Evolutionary conservation across 2,888 invertebrate species (phyloP).

Genomic region (Eudasyphora cyanicolor): DNA sequence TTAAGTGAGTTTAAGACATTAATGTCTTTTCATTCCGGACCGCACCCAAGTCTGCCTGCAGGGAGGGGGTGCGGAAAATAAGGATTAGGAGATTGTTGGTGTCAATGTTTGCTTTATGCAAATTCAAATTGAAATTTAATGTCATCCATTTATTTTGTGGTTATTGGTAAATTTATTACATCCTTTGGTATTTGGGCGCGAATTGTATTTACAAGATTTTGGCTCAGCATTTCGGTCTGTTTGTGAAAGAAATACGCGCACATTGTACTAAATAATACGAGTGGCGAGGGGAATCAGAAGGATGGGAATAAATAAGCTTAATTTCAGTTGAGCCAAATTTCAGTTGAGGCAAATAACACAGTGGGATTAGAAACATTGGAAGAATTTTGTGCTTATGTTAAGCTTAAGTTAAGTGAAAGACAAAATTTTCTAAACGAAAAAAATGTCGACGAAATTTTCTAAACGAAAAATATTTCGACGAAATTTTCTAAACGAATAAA

Average conservation of each 20-base stretch:
- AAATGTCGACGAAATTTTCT: too few relatives aligned
- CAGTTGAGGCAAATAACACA: neutral
- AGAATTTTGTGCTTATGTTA: neutral
- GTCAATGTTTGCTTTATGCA: constrained; percentile 8
- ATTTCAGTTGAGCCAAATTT: constrained; percentile 27
- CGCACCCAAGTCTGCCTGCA: neutral
- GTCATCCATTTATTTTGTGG: constrained; percentile 9
- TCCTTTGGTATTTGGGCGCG: neutral
- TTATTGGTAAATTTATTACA: constrained; percentile 14
- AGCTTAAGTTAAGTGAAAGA: too few relatives aligned
- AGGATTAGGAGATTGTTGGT: too few relatives aligned
- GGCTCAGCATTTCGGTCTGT: neutral
- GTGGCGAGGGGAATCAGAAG: too few relatives aligned
- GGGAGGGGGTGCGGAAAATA: neutral
- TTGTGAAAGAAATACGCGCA: constrained; percentile 5
- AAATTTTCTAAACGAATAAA: too few relatives aligned
- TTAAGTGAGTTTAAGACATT: constrained; percentile 15
- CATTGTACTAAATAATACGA: neutral
- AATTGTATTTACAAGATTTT: neutral
- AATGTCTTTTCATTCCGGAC: neutral
- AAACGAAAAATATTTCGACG: too few relatives aligned
- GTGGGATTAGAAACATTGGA: too few relatives aligned
- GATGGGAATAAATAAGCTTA: constrained; percentile 57
- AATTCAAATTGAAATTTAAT: constrained; percentile 22
- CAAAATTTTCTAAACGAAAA: too few relatives aligned